Evolutionary conservation across 2,797 vertebrate species (phyloP).

Genomic region (Acestrorhynchus altus): DNA sequence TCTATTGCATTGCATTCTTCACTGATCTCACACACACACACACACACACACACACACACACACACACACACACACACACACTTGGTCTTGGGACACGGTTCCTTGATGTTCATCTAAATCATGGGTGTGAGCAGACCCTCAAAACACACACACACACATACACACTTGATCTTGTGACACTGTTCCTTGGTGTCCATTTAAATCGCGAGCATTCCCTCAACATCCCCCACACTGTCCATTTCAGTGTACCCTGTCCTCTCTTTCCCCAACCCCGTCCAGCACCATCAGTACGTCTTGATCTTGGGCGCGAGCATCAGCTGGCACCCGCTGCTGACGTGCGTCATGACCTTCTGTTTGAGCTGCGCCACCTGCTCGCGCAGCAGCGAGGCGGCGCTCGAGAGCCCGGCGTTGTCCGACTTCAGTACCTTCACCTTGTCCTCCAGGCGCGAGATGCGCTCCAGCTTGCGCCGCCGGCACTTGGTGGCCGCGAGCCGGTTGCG

Average conservation of each 20-base stretch:
- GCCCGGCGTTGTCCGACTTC: conserved; percentile 89
- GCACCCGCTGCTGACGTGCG: conserved; percentile 91
- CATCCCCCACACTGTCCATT: too few species aligned
- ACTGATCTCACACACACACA: not conserved
- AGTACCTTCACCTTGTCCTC: conserved; percentile 92
- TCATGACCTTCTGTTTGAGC: conserved; percentile 93
- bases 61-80: too few species aligned
- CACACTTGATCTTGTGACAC: too few species aligned
- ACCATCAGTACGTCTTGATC: conserved; percentile 72
- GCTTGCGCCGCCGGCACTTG: conserved; percentile 91
- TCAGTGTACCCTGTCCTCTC: not conserved
- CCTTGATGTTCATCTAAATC: too few species aligned
- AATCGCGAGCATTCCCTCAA: too few species aligned
- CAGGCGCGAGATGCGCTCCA: conserved; percentile 92
- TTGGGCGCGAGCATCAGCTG: conserved; percentile 90
- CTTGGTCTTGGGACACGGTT: not conserved
- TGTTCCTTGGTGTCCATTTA: too few species aligned
- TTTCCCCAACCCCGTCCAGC: too few species aligned
- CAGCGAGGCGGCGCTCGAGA: conserved; percentile 86
- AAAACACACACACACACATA: not conserved
- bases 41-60: too few species aligned
- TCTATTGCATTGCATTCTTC: not conserved
- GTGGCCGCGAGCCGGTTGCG: conserved; percentile 92
- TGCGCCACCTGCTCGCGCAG: conserved; percentile 92
- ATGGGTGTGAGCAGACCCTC: not conserved